Conservation (phyloP, 2,888 invertebrate genomes). For the Leptopilina myrica region DNA sequence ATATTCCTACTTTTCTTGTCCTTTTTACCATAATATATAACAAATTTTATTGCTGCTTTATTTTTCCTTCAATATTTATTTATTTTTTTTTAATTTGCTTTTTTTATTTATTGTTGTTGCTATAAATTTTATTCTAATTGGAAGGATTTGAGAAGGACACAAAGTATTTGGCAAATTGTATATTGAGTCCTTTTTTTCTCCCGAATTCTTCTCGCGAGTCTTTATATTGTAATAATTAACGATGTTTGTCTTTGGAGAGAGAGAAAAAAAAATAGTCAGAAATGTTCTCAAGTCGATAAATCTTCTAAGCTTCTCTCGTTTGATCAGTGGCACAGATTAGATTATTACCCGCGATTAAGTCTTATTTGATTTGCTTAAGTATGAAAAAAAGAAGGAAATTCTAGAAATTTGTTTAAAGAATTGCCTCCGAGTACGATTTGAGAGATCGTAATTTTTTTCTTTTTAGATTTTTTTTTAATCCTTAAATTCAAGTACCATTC, state of each 20-base stretch:
- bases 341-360: constrained; percentile 19
- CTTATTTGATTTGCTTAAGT: constrained; percentile 30
- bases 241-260: constrained; percentile 16
- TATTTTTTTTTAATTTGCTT: too few species aligned
- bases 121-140: too few species aligned
- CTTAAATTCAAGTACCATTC: constrained; percentile 13
- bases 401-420: constrained; percentile 18
- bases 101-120: too few species aligned
- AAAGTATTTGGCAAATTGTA: constrained; percentile 5
- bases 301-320: constrained; percentile 11
- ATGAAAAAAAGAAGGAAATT: constrained; percentile 1
- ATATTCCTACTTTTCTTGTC: constrained; percentile 50
- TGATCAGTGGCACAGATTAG: constrained; percentile 10
- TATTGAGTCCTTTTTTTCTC: background rate
- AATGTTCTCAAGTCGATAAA: constrained; percentile 16
- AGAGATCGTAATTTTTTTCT: constrained; percentile 19
- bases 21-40: constrained; percentile 44
- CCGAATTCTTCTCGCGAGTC: background rate
- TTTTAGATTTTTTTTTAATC: background rate
- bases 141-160: too few species aligned
- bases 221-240: constrained; percentile 13
- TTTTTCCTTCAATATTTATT: too few species aligned
- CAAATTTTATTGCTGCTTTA: too few species aligned
- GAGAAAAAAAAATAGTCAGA: background rate
- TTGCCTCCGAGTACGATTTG: background rate